Conservation (phyloP, 2,113 vertebrate genomes). For the Datnioides undecimradiatus region DNA sequence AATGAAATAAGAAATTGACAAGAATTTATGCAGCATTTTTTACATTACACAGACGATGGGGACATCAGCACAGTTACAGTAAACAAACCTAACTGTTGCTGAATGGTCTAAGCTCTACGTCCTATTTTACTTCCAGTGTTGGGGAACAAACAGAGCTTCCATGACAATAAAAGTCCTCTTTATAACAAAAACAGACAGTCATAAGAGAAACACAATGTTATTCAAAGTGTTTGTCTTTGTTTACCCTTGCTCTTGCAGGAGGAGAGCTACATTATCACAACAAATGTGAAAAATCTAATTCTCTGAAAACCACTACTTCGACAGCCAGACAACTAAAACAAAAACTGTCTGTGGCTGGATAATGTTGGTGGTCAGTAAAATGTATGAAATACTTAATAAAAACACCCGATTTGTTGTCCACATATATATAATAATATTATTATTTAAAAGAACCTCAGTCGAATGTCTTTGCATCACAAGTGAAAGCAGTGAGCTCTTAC, state of each 20-base stretch:
- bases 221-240: too few species aligned
- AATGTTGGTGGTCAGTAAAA: background rate
- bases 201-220: too few species aligned
- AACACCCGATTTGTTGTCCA: background rate
- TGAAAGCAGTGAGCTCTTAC: constrained; percentile 78
- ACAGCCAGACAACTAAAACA: background rate
- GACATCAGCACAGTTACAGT: background rate
- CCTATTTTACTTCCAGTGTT: background rate
- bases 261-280: too few species aligned
- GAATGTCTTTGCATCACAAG: background rate
- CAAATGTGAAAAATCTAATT: too few species aligned
- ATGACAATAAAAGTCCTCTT: background rate
- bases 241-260: too few species aligned
- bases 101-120: background rate
- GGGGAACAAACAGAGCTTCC: background rate
- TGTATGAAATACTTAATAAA: background rate
- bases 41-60: background rate
- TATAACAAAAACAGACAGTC: background rate
- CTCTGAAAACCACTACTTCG: too few species aligned
- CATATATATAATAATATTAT: background rate
- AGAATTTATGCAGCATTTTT: background rate
- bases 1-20: background rate
- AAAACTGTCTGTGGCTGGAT: background rate
- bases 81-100: background rate
- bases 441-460: background rate